Conservation (phyloP, 2,797 vertebrate genomes). For the Nannoperca obscura region DNA sequence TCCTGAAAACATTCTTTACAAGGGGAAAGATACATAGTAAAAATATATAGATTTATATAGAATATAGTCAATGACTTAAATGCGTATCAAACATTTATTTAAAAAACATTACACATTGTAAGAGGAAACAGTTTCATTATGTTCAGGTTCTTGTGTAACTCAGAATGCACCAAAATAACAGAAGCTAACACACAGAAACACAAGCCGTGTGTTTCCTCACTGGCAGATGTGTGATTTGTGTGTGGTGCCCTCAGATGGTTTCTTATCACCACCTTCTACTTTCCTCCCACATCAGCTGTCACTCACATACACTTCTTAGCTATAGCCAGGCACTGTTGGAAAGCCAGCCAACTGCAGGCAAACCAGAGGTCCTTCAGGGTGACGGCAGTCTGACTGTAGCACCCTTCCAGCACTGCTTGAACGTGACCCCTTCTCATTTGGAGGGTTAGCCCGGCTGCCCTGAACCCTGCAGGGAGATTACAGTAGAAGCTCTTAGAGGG, state of each 20-base stretch:
- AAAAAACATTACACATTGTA: not conserved
- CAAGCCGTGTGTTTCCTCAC: not conserved
- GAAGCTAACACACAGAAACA: not conserved
- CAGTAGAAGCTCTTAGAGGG: constrained; percentile 5
- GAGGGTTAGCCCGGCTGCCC: constrained; percentile 22
- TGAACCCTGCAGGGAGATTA: constrained; percentile 13
- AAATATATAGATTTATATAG: not conserved
- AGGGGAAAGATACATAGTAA: not conserved
- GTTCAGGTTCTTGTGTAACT: not conserved
- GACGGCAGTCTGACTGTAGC: constrained; percentile 1
- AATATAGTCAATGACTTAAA: not conserved
- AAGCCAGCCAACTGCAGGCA: constrained; percentile 6
- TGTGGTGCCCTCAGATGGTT: constrained; percentile 7
- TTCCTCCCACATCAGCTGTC: constrained; percentile 35
- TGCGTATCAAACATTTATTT: not conserved
- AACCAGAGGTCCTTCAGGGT: constrained; percentile 12
- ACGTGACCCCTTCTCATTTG: constrained; percentile 31
- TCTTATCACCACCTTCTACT: constrained; percentile 39
- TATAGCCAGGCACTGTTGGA: not conserved
- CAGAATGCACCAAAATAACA: not conserved
- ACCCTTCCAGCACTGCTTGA: constrained; percentile 19
- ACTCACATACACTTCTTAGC: not conserved
- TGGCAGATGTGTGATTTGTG: constrained; percentile 35
- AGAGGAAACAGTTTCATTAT: not conserved
- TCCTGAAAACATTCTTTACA: not conserved